Evolutionary conservation across 2,113 vertebrate genomes (phyloP), one percentile per base, ranked within the genome.

Genomic region (Pseudorasbora parva): DNA sequence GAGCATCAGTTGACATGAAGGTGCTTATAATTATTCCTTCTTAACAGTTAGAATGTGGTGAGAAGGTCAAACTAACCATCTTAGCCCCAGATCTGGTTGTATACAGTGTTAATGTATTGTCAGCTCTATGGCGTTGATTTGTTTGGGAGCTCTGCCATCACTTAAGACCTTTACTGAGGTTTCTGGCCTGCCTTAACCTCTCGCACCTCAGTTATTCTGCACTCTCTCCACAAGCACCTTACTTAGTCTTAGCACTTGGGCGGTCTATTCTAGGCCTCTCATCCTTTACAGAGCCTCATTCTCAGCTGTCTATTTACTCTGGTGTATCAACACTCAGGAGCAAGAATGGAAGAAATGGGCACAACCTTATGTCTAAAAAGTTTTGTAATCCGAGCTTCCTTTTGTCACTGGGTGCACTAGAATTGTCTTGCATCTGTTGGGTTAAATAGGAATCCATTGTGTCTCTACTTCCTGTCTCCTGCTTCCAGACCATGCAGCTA

Each of bases 271-370:
- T 86, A 72, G 51, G 54, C 82, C 30, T 68, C 71, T 71, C 51
- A 57, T 82, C 64, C 74, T 51, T 69, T 41, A 23, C 49, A 56
- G 33, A 30, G 45, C 37, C 21, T 72, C 82, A 83, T 86, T 86
- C 83, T 47, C 87, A 88, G 85, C 87, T 88, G 87, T 85, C 71
- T 82, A 11, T 25, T 78, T 54, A 62, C 77, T 60, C 45, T 62
- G 51, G 25, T 47, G 60, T 66, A 79, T 83, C 37, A 49, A 57
- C 66, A 80, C 33, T 21, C 49, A 59, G 15, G 10, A 71, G 21
- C 33, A 79, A 25, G 68, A 57, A 23, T 71, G 51, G 51, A 88
- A 80, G 80, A 80, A 84, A 80, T 37, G 23, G 74, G 51, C 27
- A 64, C 43, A 78, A 54, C 84, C 49, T 77, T 73, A 25, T 30